Evolutionary conservation across 2,113 vertebrate species (phyloP).

Genomic region (Caretta caretta): DNA sequence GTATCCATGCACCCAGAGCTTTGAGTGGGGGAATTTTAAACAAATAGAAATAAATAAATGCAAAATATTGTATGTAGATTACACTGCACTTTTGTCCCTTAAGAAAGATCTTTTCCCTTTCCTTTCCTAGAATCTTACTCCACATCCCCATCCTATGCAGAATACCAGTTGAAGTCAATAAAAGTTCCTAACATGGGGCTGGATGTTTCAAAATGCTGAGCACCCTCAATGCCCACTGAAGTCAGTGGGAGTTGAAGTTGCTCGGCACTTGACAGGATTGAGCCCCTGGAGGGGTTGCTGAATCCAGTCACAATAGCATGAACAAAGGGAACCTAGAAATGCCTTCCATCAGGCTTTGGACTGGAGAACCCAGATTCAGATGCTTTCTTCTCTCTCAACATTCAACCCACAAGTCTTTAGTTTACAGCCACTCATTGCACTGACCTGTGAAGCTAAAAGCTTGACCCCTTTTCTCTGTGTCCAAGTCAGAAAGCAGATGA

Average conservation of each 20-base stretch:
- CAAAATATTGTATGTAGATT: fast-evolving
- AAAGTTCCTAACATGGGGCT: neutral
- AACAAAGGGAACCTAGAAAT: neutral
- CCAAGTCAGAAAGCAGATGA: slow-evolving; percentile 74
- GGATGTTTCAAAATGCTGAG: neutral
- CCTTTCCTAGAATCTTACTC: neutral
- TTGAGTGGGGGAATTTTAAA: neutral
- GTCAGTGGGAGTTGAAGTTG: neutral
- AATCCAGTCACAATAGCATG: fast-evolving
- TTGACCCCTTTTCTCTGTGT: slow-evolving; percentile 30
- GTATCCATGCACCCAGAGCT: fast-evolving
- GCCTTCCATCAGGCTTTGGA: neutral
- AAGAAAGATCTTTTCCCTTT: neutral
- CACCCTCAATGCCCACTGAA: neutral
- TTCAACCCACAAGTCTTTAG: neutral
- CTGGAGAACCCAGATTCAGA: neutral
- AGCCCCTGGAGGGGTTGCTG: neutral
- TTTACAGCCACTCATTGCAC: neutral
- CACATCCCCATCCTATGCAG: fast-evolving
- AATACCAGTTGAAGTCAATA: neutral
- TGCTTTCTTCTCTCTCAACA: neutral
- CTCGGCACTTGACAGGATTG: fast-evolving
- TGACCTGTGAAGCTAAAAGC: slow-evolving; percentile 65
- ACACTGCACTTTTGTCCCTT: fast-evolving
- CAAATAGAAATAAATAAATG: neutral